Percentiles rank a stretch among this genome's conserved stretches.
Evolutionary conservation across 2,888 invertebrate genomes (phyloP).

Genomic region (Drosophila crucigera): DNA sequence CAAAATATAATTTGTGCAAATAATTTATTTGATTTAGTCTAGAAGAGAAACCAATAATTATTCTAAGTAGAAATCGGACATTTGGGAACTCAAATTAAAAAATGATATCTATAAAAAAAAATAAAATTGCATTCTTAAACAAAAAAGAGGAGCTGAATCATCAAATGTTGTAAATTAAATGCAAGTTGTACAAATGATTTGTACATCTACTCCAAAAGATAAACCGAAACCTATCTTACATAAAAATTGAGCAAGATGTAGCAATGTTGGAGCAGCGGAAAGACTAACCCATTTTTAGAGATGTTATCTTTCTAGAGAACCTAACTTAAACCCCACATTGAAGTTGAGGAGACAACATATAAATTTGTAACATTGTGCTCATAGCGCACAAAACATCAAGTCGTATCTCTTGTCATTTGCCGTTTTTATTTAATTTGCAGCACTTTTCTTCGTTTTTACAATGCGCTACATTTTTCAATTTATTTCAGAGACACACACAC

Average conservation of each 20-base stretch:
- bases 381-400: conserved; percentile 8
- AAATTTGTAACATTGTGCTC: conserved; percentile 25
- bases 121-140: not conserved
- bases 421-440: conserved; percentile 74
- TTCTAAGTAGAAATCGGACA: not conserved
- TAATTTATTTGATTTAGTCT: not conserved
- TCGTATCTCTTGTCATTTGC: conserved; percentile 65
- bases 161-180: not conserved
- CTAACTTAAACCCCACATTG: not conserved
- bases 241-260: not conserved
- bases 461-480: conserved; percentile 75
- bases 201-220: not conserved
- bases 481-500: conserved; percentile 54
- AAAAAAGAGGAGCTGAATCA: no score
- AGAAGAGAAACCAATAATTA: not conserved
- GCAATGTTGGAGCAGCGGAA: not conserved
- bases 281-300: not conserved
- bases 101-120: not conserved
- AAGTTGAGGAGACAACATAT: conserved; percentile 3
- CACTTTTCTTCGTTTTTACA: conserved; percentile 64
- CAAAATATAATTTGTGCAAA: not conserved
- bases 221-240: not conserved
- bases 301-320: not conserved
- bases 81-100: not conserved
- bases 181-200: not conserved